A percentile compares a stretch with the other conserved stretches of the same genome.
Evolutionary conservation across 1,140 invertebrate species (phyloP).

Genomic region (Leptinotarsa lineolata): DNA sequence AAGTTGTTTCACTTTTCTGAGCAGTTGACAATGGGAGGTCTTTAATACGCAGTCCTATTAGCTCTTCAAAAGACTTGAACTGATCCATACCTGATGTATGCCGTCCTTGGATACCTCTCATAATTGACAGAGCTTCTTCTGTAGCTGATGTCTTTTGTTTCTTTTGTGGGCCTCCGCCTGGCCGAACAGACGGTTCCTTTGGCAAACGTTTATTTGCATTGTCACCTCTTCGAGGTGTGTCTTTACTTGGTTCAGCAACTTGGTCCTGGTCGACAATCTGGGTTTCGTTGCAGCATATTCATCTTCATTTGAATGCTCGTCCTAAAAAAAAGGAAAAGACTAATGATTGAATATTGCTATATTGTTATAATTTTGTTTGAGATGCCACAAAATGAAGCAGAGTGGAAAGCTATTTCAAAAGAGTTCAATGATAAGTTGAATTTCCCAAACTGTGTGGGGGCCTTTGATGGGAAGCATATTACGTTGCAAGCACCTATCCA

Average conservation of each 20-base stretch:
- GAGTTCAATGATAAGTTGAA: conserved; percentile 36
- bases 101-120: conserved; percentile 3
- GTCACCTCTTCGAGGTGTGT: background rate
- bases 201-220: background rate
- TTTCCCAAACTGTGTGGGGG: conserved; percentile 33
- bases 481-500: conserved; percentile 47
- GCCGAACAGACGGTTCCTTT: background rate
- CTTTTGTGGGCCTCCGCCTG: conserved; percentile 1
- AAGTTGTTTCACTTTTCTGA: background rate
- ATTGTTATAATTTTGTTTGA: background rate
- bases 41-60: background rate
- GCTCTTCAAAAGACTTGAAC: background rate
- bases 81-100: background rate
- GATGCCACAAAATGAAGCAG: background rate
- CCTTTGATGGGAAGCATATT: conserved; percentile 45
- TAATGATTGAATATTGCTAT: background rate
- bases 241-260: background rate
- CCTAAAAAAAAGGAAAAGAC: background rate
- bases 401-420: conserved; percentile 40
- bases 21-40: conserved; percentile 11
- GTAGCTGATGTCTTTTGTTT: conserved; percentile 10
- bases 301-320: conserved; percentile 3
- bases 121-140: conserved; percentile 15
- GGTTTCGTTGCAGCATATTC: background rate
- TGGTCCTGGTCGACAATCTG: conserved; percentile 15